phyloP scores from a whole-genome alignment of 1,140 invertebrate species.

The Saccostrea glomerata region DNA sequence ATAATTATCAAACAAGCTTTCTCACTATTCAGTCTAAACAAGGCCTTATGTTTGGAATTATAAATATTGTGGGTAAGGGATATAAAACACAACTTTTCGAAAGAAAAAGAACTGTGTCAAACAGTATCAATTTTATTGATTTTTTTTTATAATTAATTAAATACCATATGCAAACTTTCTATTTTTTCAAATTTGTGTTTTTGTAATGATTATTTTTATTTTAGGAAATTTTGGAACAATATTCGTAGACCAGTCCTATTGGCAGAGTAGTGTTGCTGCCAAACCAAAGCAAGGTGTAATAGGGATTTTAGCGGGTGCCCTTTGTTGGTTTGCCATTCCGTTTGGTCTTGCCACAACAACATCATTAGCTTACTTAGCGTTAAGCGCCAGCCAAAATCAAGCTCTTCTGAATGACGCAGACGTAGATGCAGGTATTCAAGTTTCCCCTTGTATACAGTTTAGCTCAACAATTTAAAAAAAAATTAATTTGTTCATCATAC shows the following conservation, averaged over 20 bases:
- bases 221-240: constrained; percentile 80
- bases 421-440: constrained; percentile 70
- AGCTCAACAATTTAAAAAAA: too few species aligned
- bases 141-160: too few species aligned
- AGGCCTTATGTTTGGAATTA: constrained; percentile 78
- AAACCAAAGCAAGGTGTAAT: constrained; percentile 77
- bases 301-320: constrained; percentile 77
- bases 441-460: background rate
- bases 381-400: constrained; percentile 67
- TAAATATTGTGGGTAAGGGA: constrained; percentile 71
- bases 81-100: too few species aligned
- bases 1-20: constrained; percentile 74
- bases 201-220: too few species aligned
- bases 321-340: constrained; percentile 79
- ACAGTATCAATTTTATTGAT: too few species aligned
- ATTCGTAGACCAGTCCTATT: constrained; percentile 80
- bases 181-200: too few species aligned
- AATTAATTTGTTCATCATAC: too few species aligned
- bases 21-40: constrained; percentile 75
- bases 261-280: constrained; percentile 78
- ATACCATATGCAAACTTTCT: too few species aligned
- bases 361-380: constrained; percentile 77
- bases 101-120: too few species aligned
- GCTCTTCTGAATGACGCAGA: constrained; percentile 67
- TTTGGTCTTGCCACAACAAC: constrained; percentile 78